phyloP scores from a whole-genome alignment of 2,888 invertebrate genomes.

The Mimachlamys varia region DNA sequence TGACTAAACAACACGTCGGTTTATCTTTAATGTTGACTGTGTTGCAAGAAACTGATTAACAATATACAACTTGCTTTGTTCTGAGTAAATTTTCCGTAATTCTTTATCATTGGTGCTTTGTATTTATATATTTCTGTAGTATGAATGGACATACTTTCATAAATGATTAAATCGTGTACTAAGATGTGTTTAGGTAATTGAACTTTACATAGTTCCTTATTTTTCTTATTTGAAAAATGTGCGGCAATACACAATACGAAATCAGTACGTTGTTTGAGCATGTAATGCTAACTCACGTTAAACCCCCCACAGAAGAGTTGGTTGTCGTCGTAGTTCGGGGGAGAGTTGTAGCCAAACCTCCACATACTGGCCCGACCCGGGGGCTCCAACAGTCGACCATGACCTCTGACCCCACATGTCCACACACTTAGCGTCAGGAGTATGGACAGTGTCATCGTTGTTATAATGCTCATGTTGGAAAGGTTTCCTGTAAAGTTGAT shows the following conservation, averaged over 20 bases:
- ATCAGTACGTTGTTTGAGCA: not conserved
- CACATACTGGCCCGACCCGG: conserved; percentile 96
- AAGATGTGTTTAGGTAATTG: no score
- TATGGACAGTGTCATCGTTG: not conserved
- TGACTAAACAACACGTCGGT: no score
- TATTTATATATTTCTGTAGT: no score
- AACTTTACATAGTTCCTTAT: no score
- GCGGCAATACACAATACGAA: not conserved
- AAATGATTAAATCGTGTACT: no score
- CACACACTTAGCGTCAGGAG: not conserved
- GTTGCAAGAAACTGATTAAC: no score
- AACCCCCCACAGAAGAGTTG: conserved; percentile 96
- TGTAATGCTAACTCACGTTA: conserved; percentile 81
- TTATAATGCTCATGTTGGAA: not conserved
- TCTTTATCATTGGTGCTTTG: no score
- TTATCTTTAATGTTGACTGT: no score
- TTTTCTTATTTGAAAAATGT: no score
- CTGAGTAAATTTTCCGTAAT: no score
- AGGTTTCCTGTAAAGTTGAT: not conserved
- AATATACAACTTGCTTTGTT: no score
- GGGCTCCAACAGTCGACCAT: conserved; percentile 93
- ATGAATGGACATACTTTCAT: no score
- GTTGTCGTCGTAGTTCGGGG: conserved; percentile 96
- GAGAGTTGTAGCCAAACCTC: conserved; percentile 95
- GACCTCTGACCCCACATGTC: conserved; percentile 51